phyloP scores from a whole-genome alignment of 2,113 vertebrate genomes.

The Ctenodactylus gundi region DNA sequence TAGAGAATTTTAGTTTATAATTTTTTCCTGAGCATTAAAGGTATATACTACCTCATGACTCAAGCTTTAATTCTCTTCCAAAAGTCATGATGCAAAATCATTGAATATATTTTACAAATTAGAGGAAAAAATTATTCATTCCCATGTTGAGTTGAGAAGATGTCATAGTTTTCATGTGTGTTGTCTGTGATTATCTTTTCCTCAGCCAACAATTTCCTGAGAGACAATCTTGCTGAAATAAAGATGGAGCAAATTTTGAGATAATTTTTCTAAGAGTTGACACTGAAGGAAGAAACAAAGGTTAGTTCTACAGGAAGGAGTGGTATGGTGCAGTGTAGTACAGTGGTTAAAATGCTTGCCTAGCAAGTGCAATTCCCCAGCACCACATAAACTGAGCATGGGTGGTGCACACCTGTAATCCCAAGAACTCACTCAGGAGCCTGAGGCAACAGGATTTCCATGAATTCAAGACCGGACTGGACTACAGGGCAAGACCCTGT shows the following conservation, averaged over 20 bases:
- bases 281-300: conserved; percentile 21
- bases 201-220: conserved; percentile 30
- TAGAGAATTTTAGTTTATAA: conserved; percentile 30
- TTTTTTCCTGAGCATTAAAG: conserved; percentile 5
- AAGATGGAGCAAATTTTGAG: neutral
- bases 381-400: no score
- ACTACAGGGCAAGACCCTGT: no score
- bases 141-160: conserved; percentile 40
- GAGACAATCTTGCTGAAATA: conserved; percentile 32
- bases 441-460: no score
- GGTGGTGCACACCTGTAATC: no score
- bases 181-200: neutral
- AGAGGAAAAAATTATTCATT: conserved; percentile 55
- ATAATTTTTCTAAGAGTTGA: conserved; percentile 30
- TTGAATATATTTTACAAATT: conserved; percentile 44
- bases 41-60: neutral
- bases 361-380: no score
- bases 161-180: neutral
- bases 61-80: conserved; percentile 40
- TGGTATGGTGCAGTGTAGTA: no score
- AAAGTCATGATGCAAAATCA: conserved; percentile 49
- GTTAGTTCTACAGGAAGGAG: neutral
- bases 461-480: no score
- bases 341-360: no score
- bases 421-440: no score